These are phyloP conservation scores for Caenorhabditis wallacei DNA, from an alignment of 2,888 invertebrate species.

Conservation along the genomic window DNA sequence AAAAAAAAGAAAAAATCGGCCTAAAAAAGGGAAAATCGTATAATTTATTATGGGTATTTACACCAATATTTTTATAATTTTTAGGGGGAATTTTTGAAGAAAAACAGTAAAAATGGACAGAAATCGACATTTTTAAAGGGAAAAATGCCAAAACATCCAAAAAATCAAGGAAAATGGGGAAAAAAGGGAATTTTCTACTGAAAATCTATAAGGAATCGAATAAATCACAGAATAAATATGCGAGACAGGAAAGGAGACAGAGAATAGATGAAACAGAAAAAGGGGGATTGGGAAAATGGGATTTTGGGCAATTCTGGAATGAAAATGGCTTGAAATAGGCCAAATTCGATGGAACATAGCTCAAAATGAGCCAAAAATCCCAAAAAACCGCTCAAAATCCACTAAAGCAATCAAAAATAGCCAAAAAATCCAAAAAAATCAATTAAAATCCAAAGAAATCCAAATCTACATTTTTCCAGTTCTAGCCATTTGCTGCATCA, in stretches of 20 bases:
- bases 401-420: no score
- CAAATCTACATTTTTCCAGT: slow-evolving; percentile 77
- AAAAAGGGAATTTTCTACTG: slow-evolving; percentile 9
- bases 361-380: no score
- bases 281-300: not conserved
- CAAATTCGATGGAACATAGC: no score
- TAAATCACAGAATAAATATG: slow-evolving; percentile 13
- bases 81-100: not conserved
- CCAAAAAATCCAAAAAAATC: not conserved
- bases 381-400: not conserved
- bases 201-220: not conserved
- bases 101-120: not conserved
- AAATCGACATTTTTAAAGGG: not conserved
- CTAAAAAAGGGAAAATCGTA: not conserved
- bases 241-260: slow-evolving; percentile 1
- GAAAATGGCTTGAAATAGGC: not conserved
- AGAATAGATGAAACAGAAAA: not conserved
- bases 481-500: slow-evolving; percentile 94
- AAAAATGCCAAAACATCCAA: no score
- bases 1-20: not conserved
- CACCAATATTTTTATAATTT: no score
- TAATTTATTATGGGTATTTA: no score
- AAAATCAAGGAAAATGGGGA: no score
- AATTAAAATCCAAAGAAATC: not conserved
- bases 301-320: not conserved